Evolutionary conservation across 1,140 invertebrate species (phyloP).

Genomic region (Tenebrio molitor): DNA sequence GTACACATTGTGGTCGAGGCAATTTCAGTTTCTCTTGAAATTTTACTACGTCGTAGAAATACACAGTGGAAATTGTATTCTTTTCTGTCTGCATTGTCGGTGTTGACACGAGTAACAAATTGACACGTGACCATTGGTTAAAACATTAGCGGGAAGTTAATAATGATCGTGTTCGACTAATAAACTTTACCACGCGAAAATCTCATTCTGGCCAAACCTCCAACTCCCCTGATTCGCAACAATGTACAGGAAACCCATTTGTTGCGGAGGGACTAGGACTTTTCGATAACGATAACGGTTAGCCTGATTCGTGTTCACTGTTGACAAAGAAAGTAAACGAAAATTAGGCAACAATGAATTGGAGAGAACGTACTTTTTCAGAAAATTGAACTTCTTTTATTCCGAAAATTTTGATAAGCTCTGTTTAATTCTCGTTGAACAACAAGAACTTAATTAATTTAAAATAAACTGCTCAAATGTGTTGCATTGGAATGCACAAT

Average conservation of each 20-base stretch:
- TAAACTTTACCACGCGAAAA: constrained; percentile 27
- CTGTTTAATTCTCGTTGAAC: no score
- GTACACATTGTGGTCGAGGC: background rate
- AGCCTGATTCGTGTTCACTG: no score
- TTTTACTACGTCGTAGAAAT: background rate
- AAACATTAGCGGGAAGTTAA: constrained; percentile 31
- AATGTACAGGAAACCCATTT: constrained; percentile 17
- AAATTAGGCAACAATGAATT: no score
- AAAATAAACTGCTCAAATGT: no score
- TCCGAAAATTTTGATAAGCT: no score
- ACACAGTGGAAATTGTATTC: no score
- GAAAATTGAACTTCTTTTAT: no score
- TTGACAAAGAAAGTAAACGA: no score
- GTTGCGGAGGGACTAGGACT: constrained; percentile 2
- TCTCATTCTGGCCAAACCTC: constrained; percentile 18
- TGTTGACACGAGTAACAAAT: constrained; percentile 6
- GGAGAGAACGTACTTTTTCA: no score
- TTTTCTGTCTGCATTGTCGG: background rate
- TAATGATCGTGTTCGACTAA: constrained; percentile 17
- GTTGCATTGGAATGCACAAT: no score
- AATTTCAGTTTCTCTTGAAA: constrained; percentile 3
- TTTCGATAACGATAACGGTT: constrained; percentile 24
- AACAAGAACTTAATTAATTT: no score
- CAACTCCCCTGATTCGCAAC: no score
- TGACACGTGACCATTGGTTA: constrained; percentile 26